Conservation (phyloP, 2,888 invertebrate genomes). For the Chrysotoxum bicinctum region DNA sequence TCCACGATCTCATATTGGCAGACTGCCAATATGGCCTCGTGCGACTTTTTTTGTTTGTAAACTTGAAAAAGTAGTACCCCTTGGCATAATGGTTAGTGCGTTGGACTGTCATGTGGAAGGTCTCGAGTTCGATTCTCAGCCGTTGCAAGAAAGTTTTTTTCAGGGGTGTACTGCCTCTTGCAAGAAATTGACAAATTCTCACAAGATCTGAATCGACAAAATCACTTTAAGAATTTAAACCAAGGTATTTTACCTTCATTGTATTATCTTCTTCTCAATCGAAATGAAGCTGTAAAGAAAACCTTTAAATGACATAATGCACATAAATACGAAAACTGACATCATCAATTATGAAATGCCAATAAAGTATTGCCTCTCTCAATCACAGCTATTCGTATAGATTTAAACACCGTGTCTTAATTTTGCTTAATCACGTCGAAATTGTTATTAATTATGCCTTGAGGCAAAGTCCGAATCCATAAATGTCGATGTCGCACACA, state of each 20-base stretch:
- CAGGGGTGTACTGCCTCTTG: no score
- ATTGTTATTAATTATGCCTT: constrained; percentile 25
- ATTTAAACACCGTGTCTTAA: not conserved
- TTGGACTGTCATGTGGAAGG: no score
- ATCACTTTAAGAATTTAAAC: not conserved
- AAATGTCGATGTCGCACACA: not conserved
- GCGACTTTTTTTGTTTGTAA: no score
- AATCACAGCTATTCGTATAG: not conserved
- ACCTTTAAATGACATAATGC: not conserved
- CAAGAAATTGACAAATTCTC: no score
- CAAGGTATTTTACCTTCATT: not conserved
- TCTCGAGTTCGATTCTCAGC: no score
- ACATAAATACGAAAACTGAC: not conserved
- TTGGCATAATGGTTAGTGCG: no score
- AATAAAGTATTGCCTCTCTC: no score
- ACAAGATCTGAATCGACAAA: no score
- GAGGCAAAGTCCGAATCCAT: not conserved
- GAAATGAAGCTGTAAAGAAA: not conserved
- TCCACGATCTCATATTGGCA: no score
- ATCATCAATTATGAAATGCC: not conserved
- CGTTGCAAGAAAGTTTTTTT: no score
- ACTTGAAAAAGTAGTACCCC: no score
- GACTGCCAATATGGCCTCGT: no score
- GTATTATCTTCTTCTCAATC: not conserved
- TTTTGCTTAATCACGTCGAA: constrained; percentile 10